These are phyloP conservation scores for Parnassius mnemosyne DNA, from an alignment of 2,888 invertebrate genomes.

Conservation along the genomic window DNA sequence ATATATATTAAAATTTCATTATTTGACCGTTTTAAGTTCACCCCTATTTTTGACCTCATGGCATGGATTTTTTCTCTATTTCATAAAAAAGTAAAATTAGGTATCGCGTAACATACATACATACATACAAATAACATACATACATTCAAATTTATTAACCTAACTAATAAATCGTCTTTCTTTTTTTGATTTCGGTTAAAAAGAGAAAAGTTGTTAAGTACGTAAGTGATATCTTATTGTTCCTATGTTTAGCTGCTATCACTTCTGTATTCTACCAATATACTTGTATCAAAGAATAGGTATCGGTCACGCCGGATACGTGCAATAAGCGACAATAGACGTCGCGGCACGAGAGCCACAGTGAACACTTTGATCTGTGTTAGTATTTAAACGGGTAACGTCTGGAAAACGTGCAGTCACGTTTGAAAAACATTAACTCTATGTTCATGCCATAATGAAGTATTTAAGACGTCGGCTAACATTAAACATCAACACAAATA, in stretches of 20 bases:
- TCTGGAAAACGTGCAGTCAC: slow-evolving; percentile 19
- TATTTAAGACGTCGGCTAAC: background rate
- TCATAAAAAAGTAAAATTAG: too few relatives aligned
- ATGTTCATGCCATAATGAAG: background rate
- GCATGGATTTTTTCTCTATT: too few relatives aligned
- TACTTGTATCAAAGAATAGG: background rate
- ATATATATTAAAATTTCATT: too few relatives aligned
- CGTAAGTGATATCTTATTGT: too few relatives aligned
- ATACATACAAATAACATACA: too few relatives aligned
- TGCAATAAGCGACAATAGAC: slow-evolving; percentile 22
- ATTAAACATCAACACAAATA: background rate
- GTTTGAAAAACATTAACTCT: slow-evolving; percentile 20
- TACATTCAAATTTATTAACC: too few relatives aligned
- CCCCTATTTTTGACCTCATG: too few relatives aligned
- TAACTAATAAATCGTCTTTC: too few relatives aligned
- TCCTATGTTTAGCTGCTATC: background rate
- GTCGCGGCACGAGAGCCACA: slow-evolving; percentile 10
- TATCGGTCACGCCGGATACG: slow-evolving; percentile 10
- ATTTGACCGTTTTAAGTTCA: too few relatives aligned
- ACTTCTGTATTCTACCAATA: background rate
- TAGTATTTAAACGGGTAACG: slow-evolving; percentile 8
- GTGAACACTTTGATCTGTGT: background rate
- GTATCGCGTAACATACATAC: too few relatives aligned
- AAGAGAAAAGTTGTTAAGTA: too few relatives aligned
- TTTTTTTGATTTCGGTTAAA: too few relatives aligned